Percentiles rank a stretch among this genome's conserved stretches.
Evolutionary conservation across 2,888 invertebrate genomes (phyloP).

Genomic region (Blera fallax): DNA sequence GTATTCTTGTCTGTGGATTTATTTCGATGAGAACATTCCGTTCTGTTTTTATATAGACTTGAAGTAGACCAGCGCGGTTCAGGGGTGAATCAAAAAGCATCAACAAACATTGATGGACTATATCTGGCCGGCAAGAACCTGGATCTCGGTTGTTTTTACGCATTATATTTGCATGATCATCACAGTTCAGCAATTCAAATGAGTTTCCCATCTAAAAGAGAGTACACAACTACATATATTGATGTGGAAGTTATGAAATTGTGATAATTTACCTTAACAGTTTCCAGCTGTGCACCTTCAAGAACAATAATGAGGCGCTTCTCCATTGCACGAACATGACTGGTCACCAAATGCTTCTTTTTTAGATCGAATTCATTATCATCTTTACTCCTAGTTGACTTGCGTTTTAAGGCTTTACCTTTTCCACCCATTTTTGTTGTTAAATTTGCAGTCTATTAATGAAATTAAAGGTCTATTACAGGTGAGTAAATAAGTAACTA

Average conservation of each 20-base stretch:
- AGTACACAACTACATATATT: not conserved
- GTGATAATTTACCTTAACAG: constrained; percentile 89
- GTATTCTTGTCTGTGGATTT: constrained; percentile 98
- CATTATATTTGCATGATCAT: constrained; percentile 93
- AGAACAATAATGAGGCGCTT: constrained; percentile 96
- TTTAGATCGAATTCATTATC: constrained; percentile 90
- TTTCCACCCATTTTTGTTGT: constrained; percentile 77
- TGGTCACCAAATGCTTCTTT: constrained; percentile 89
- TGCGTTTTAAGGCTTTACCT: constrained; percentile 79
- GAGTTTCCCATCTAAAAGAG: constrained; percentile 89
- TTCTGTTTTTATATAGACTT: constrained; percentile 95
- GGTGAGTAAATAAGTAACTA: not conserved
- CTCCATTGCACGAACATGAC: constrained; percentile 91
- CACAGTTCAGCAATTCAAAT: constrained; percentile 96
- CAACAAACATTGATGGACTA: constrained; percentile 97
- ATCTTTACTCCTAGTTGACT: constrained; percentile 81
- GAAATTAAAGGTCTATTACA: not conserved
- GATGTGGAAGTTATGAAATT: not conserved
- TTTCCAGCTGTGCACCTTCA: constrained; percentile 97
- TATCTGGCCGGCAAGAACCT: constrained; percentile 96
- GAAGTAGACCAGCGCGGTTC: constrained; percentile 97
- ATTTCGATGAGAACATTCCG: constrained; percentile 97
- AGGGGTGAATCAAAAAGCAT: constrained; percentile 99
- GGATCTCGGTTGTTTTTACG: constrained; percentile 94
- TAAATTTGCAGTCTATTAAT: not conserved